These are phyloP conservation scores for Tokudaia muenninki DNA, from an alignment of 2,797 vertebrate genomes.

Conservation along the genomic window DNA sequence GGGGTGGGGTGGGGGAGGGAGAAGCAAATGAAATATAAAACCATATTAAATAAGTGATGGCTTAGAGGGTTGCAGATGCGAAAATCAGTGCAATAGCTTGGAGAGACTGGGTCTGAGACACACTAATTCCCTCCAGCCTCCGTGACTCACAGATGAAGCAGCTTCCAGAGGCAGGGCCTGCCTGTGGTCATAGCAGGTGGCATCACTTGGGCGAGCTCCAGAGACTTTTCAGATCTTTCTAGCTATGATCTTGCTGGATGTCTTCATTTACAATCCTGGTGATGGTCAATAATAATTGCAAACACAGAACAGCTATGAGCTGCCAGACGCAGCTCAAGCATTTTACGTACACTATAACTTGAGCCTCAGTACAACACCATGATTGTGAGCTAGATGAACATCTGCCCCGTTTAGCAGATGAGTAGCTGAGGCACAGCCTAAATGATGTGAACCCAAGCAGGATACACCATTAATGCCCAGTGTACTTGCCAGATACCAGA, in stretches of 20 bases:
- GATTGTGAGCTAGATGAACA: background rate
- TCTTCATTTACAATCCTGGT: background rate
- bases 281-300: background rate
- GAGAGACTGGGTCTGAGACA: background rate
- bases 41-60: background rate
- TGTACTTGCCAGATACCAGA: background rate
- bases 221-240: background rate
- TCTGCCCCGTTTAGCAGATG: background rate
- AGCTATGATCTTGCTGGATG: background rate
- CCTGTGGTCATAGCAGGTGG: background rate
- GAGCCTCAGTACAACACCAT: background rate
- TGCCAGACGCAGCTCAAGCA: background rate
- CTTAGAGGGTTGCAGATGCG: background rate
- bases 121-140: background rate
- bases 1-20: too few relatives aligned
- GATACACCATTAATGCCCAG: background rate
- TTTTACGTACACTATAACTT: background rate
- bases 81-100: background rate
- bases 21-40: background rate
- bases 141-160: background rate
- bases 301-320: background rate
- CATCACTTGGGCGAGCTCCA: background rate
- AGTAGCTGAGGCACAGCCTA: background rate
- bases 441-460: background rate
- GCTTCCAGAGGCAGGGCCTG: background rate